A percentile compares a stretch with the other conserved stretches of the same genome.
These are phyloP conservation scores for Antheraea mylitta DNA, from an alignment of 1,140 invertebrate species.

Conservation along the genomic window DNA sequence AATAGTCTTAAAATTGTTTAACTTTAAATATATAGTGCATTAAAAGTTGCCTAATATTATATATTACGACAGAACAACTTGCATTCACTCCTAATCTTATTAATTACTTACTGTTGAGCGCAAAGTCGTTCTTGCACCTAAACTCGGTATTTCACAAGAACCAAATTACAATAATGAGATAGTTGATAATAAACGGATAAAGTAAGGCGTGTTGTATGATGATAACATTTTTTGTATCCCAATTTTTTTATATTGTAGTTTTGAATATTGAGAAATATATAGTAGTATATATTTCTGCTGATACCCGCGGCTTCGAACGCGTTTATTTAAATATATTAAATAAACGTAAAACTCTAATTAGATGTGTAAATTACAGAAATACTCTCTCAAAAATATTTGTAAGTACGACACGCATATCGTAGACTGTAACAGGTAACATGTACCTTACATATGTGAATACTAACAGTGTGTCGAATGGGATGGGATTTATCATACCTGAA, in stretches of 20 bases:
- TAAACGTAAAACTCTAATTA: too few species aligned
- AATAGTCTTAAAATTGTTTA: neutral
- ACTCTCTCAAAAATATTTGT: too few species aligned
- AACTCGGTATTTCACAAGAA: neutral
- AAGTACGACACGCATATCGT: too few species aligned
- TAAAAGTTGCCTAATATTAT: neutral
- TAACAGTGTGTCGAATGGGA: too few species aligned
- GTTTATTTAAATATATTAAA: too few species aligned
- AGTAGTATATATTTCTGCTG: neutral
- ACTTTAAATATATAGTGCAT: neutral
- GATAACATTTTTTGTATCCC: neutral
- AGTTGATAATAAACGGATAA: neutral
- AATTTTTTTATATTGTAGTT: neutral
- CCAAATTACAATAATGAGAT: neutral
- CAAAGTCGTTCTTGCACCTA: neutral
- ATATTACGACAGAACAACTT: neutral
- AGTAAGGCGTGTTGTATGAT: neutral
- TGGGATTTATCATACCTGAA: too few species aligned
- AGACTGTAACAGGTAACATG: too few species aligned
- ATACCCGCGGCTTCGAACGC: too few species aligned
- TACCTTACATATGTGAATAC: too few species aligned
- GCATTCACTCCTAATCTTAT: constrained; percentile 4
- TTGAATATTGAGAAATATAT: neutral
- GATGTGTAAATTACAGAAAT: too few species aligned
- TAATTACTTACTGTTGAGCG: neutral